phyloP scores from a whole-genome alignment of 2,797 vertebrate genomes.

The Morus bassanus region DNA sequence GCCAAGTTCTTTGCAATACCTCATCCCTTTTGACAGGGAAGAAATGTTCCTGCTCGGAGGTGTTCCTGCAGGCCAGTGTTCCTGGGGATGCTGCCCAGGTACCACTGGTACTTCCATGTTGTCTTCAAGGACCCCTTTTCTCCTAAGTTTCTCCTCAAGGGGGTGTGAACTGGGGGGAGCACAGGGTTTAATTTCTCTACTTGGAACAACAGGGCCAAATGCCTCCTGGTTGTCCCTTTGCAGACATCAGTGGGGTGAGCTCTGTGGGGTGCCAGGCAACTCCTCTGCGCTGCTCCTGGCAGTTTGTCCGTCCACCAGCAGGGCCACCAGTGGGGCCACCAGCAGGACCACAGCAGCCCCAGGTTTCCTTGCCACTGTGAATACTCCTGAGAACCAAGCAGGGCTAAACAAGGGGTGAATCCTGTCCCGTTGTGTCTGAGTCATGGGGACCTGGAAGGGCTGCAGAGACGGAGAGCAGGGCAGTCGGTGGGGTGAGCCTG shows the following conservation, averaged over 20 bases:
- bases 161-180: background rate
- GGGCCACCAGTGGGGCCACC: background rate
- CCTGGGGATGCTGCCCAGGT: background rate
- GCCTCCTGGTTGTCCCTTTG: background rate
- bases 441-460: background rate
- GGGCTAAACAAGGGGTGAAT: background rate
- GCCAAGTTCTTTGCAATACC: background rate
- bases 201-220: background rate
- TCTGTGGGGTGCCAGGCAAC: background rate
- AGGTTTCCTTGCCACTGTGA: background rate
- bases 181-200: background rate
- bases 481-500: background rate
- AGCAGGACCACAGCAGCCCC: background rate
- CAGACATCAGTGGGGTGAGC: background rate
- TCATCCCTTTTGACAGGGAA: background rate
- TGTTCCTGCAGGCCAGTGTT: background rate
- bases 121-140: background rate
- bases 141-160: background rate
- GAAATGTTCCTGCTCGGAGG: background rate
- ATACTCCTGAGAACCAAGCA: background rate
- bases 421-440: rapidly evolving
- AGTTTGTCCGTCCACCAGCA: background rate
- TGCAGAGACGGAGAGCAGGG: background rate
- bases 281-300: background rate
- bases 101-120: background rate